A percentile compares a stretch with the other conserved stretches of the same genome.
These are phyloP conservation scores for Drosophila ercepeae DNA, from an alignment of 1,140 invertebrate species.

Conservation along the genomic window DNA sequence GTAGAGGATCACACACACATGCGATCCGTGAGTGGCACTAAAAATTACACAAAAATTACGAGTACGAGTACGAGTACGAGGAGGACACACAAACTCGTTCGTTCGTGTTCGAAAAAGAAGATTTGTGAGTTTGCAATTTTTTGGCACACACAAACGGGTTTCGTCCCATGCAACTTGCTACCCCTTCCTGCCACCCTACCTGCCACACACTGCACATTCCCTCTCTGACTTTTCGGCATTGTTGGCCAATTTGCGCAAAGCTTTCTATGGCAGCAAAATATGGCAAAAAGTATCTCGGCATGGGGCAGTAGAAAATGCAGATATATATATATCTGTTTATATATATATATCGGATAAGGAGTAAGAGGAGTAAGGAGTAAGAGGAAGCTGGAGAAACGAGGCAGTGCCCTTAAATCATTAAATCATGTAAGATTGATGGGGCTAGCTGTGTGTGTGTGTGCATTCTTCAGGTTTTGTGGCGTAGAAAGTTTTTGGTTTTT, in stretches of 20 bases:
- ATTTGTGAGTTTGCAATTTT: slow-evolving; percentile 76
- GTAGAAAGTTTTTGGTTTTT: slow-evolving; percentile 32
- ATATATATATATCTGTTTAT: no score
- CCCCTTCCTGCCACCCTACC: background rate
- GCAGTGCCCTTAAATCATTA: slow-evolving; percentile 12
- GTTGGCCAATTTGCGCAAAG: slow-evolving; percentile 52
- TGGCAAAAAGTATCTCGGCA: no score
- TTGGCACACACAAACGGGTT: slow-evolving; percentile 68
- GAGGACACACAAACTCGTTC: slow-evolving; percentile 30
- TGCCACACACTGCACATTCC: background rate
- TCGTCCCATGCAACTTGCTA: background rate
- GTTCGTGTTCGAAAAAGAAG: slow-evolving; percentile 35
- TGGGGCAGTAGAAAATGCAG: slow-evolving; percentile 5
- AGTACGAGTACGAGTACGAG: slow-evolving; percentile 43
- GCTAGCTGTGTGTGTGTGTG: slow-evolving; percentile 15
- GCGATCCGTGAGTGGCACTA: slow-evolving; percentile 43
- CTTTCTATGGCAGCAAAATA: slow-evolving; percentile 72
- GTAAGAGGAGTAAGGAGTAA: background rate
- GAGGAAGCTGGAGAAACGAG: slow-evolving; percentile 2
- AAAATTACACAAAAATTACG: slow-evolving; percentile 75
- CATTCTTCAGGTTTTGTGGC: slow-evolving; percentile 29
- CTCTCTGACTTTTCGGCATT: slow-evolving; percentile 6
- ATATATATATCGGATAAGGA: no score
- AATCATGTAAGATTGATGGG: slow-evolving; percentile 59
- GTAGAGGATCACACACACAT: background rate